phyloP scores from a whole-genome alignment of 2,888 invertebrate genomes.

The Epinotia demarniana region DNA sequence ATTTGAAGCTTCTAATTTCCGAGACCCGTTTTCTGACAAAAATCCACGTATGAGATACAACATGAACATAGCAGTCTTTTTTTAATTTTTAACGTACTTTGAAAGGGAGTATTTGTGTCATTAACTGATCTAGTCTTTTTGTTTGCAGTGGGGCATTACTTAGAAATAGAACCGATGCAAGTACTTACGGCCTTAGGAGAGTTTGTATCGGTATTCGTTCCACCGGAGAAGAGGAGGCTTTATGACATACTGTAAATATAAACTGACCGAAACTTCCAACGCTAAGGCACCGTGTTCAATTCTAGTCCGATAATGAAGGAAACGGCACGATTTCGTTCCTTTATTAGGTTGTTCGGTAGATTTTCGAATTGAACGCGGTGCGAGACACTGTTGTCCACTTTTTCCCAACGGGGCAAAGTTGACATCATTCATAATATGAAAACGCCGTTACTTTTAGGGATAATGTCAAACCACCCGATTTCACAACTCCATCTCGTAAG shows the following conservation, averaged over 20 bases:
- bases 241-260: constrained; percentile 71
- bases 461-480: constrained; percentile 69
- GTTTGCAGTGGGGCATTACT: constrained; percentile 82
- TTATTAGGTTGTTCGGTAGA: background rate
- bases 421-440: too few relatives aligned
- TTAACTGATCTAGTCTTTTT: constrained; percentile 7
- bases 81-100: too few relatives aligned
- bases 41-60: too few relatives aligned
- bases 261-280: constrained; percentile 11
- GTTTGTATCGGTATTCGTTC: constrained; percentile 81
- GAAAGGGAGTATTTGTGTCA: too few relatives aligned
- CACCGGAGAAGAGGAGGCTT: constrained; percentile 73
- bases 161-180: constrained; percentile 88
- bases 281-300: background rate
- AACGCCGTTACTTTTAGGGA: constrained; percentile 59
- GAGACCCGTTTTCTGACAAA: too few relatives aligned
- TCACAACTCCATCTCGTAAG: constrained; percentile 83
- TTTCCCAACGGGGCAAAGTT: background rate
- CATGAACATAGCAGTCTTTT: too few relatives aligned
- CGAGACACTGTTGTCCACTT: background rate
- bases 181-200: constrained; percentile 87
- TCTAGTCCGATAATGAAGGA: background rate
- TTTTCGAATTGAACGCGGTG: background rate
- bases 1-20: too few relatives aligned
- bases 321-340: background rate